phyloP scores from a whole-genome alignment of 2,888 invertebrate species.

The Stegana nigrithorax region DNA sequence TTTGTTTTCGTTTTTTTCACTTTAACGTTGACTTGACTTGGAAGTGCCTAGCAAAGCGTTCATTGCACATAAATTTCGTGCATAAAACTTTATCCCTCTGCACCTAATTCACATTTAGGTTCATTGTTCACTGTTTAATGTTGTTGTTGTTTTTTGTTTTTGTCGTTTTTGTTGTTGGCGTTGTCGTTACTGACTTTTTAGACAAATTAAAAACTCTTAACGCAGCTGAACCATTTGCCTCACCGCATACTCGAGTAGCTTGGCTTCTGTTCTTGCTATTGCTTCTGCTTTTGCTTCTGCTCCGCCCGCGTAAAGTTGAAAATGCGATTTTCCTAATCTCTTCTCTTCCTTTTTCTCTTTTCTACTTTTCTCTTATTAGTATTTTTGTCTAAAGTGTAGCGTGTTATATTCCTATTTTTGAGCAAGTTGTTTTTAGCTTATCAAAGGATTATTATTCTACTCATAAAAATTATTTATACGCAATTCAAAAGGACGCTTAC shows the following conservation, averaged over 20 bases:
- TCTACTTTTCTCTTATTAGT: neutral
- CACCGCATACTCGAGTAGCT: constrained; percentile 24
- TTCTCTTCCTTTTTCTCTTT: neutral
- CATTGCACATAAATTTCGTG: constrained; percentile 58
- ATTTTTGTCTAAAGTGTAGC: too few species aligned
- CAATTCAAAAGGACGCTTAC: too few species aligned
- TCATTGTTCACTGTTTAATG: neutral
- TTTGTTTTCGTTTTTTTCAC: constrained; percentile 27
- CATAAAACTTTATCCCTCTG: constrained; percentile 40
- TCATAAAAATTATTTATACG: too few species aligned
- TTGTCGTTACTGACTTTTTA: constrained; percentile 39
- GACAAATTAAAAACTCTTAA: constrained; percentile 61
- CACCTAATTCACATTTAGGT: neutral
- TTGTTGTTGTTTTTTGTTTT: neutral
- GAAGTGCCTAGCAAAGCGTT: constrained; percentile 54
- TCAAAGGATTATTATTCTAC: too few species aligned
- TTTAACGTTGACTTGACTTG: constrained; percentile 21
- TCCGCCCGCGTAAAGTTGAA: neutral
- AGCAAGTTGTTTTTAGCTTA: too few species aligned
- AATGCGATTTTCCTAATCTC: neutral
- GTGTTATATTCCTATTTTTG: too few species aligned
- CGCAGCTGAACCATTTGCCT: constrained; percentile 47
- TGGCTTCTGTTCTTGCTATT: constrained; percentile 35
- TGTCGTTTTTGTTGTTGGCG: neutral
- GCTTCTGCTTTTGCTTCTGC: neutral